Evolutionary conservation across 2,113 vertebrate genomes (phyloP), one percentile per base, ranked within the genome.

Genomic region (Empidonax alnorum): DNA sequence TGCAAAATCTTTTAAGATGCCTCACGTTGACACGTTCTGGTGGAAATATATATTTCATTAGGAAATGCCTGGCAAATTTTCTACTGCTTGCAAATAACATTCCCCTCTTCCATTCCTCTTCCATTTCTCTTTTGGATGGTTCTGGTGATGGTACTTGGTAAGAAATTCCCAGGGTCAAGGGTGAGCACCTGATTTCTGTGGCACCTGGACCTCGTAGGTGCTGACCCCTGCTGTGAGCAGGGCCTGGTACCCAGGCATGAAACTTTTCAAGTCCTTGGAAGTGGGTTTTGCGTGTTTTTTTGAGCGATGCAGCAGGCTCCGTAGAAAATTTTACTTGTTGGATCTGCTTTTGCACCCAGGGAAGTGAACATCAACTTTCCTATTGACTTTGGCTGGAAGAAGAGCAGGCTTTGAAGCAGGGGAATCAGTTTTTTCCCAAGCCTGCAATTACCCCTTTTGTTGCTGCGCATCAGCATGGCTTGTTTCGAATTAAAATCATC

Each of bases 401-500:
- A 47, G 78, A 88, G 33, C 37, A n/a, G 69, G 23, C 79, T 88
- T 86, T 87, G 68, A 63, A 86, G 72, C 61, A 83, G 44, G 71
- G 61, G 59, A 89, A 65, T 72, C 61, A 63, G 28, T 78, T 92
- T 92, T 35, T 35, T n/a, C 77, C 65, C 8, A 2, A 77, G 59
- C 63, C 73, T 93, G 52, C 84, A 83, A 94, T 92, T 93, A 78
- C 56, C 37, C 47, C 44, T 84, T 90, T 86, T 93, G 83, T 88
- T 92, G 72, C 58, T 95, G 82, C 2, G 1, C 55, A 86, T 84
- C 72, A 71, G 80, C 83, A 31, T 35, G 41, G 86, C 83, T 95
- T 69, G 68, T 90, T 93, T 61, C 0, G 0, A 94, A 95, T 93
- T 92, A 90, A 93, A 96, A 55, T 63, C 72, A 77, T 81, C 91